phyloP scores from a whole-genome alignment of 2,888 invertebrate species.

The Ypsolopha scabrella region DNA sequence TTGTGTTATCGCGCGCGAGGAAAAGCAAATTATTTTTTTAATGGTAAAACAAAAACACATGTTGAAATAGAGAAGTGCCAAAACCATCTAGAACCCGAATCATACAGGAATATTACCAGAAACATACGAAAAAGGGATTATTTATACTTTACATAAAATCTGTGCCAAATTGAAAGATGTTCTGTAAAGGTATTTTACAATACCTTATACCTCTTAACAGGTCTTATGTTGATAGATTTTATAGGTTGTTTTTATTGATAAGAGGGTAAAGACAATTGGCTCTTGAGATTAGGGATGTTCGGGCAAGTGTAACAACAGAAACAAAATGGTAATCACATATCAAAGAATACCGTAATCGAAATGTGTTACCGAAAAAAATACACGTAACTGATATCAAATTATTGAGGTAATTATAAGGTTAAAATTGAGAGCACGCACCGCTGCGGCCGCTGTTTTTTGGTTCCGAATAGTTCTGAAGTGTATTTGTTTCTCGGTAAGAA shows the following conservation, averaged over 20 bases:
- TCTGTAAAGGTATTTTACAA: slow-evolving; percentile 23
- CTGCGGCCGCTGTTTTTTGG: too few relatives aligned
- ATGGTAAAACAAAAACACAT: slow-evolving; percentile 4
- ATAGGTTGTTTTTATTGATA: slow-evolving; percentile 70
- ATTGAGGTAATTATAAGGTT: too few relatives aligned
- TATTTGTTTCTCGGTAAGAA: too few relatives aligned
- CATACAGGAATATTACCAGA: slow-evolving; percentile 11
- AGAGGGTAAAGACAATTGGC: slow-evolving; percentile 54
- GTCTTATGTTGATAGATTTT: slow-evolving; percentile 63
- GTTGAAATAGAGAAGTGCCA: slow-evolving; percentile 31
- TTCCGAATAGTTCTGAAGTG: too few relatives aligned
- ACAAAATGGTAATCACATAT: too few relatives aligned
- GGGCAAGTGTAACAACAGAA: too few relatives aligned
- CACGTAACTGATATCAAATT: too few relatives aligned
- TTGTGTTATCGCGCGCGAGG: slow-evolving; percentile 25
- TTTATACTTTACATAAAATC: slow-evolving; percentile 22
- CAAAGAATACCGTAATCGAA: too few relatives aligned
- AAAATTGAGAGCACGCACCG: too few relatives aligned
- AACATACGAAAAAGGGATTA: slow-evolving; percentile 4
- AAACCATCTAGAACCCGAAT: slow-evolving; percentile 48
- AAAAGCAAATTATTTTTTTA: slow-evolving; percentile 13
- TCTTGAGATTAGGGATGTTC: slow-evolving; percentile 10
- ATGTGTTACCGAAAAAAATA: too few relatives aligned
- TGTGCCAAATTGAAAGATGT: slow-evolving; percentile 57
- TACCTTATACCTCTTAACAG: slow-evolving; percentile 37